These are phyloP conservation scores for Heterochromis multidens DNA, from an alignment of 2,113 vertebrate genomes.

Conservation along the genomic window DNA sequence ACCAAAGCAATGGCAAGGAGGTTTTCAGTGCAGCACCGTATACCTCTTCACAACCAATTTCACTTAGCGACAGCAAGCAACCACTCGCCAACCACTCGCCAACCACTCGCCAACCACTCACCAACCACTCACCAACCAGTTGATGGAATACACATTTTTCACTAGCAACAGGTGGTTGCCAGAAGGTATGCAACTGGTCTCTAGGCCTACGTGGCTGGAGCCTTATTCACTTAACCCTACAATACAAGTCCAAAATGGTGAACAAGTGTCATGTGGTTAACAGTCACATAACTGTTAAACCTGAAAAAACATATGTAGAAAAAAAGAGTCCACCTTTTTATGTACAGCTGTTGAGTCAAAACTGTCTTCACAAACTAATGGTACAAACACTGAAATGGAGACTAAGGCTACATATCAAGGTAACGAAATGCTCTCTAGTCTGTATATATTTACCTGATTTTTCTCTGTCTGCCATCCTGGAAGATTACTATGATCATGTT, in stretches of 20 bases:
- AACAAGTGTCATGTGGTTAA: not conserved
- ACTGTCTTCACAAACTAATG: not conserved
- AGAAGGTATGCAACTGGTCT: not conserved
- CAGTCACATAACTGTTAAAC: not conserved
- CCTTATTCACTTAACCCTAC: not conserved
- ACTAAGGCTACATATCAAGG: not conserved
- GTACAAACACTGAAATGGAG: not conserved
- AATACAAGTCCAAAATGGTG: not conserved
- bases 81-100: not conserved
- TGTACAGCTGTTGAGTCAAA: not conserved
- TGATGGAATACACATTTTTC: not conserved
- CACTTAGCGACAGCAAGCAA: not conserved
- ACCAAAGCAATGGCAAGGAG: not conserved
- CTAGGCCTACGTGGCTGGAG: not conserved
- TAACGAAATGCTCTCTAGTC: not conserved
- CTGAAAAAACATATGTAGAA: too few relatives aligned
- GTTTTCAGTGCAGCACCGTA: not conserved
- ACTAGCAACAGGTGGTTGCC: not conserved
- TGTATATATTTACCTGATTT: not conserved
- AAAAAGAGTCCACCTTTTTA: too few relatives aligned
- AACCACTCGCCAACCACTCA: not conserved
- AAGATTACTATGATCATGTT: not conserved
- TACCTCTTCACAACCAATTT: not conserved
- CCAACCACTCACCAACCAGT: not conserved
- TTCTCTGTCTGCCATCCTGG: not conserved